Evolutionary conservation across 2,797 vertebrate species (phyloP).

Genomic region (Muscicapa striata): DNA sequence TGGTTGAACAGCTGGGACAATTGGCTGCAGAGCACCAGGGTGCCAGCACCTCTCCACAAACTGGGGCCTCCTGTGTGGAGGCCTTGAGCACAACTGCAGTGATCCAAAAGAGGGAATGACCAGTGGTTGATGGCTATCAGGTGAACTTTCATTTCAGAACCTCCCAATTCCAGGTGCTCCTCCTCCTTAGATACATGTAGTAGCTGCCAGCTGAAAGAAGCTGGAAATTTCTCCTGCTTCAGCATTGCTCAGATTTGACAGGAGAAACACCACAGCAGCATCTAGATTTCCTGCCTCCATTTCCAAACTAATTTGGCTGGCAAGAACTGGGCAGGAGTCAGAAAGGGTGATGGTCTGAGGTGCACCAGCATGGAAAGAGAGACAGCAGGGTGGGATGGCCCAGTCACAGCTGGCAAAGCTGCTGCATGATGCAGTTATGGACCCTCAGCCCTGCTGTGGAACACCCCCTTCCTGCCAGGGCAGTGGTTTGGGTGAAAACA

Average conservation of each 20-base stretch:
- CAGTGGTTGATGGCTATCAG: background rate
- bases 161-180: background rate
- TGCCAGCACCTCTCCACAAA: background rate
- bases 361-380: background rate
- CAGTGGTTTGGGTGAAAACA: background rate
- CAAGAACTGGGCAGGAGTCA: background rate
- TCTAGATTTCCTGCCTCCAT: background rate
- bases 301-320: background rate
- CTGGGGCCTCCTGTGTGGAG: background rate
- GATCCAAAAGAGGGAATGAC: background rate
- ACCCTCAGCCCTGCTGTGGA: background rate
- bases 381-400: background rate
- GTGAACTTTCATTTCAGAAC: background rate
- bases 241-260: background rate
- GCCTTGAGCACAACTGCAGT: background rate
- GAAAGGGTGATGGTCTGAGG: background rate
- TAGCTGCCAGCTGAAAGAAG: background rate
- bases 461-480: background rate
- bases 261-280: background rate
- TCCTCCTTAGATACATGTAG: background rate
- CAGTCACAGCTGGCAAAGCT: background rate
- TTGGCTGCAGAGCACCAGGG: background rate
- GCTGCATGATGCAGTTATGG: background rate
- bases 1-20: background rate
- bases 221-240: background rate